phyloP scores from a whole-genome alignment of 2,888 invertebrate species.

The Cepaea hortensis region DNA sequence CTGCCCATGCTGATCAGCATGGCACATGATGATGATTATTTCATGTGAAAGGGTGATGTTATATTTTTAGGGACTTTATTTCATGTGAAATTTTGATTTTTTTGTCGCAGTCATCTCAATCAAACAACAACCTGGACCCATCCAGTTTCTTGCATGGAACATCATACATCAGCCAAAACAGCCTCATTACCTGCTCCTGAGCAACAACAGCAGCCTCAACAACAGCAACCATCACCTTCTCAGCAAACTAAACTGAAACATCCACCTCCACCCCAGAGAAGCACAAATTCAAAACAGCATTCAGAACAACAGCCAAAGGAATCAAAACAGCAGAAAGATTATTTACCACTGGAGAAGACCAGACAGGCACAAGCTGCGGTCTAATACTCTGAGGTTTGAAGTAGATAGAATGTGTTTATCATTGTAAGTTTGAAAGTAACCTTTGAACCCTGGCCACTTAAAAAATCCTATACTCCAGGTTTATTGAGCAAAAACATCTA shows the following conservation, averaged over 20 bases:
- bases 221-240: neutral
- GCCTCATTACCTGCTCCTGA: neutral
- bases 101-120: constrained; percentile 65
- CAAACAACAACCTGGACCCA: constrained; percentile 71
- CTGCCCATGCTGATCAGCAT: too few species aligned
- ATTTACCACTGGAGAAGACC: neutral
- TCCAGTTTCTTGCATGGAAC: constrained; percentile 67
- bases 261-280: constrained; percentile 1
- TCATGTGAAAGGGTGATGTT: neutral
- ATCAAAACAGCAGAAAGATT: constrained; percentile 2
- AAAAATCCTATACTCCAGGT: too few species aligned
- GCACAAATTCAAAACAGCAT: neutral
- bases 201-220: constrained; percentile 27
- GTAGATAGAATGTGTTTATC: too few species aligned
- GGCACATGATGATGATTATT: too few species aligned
- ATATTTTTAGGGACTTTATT: neutral
- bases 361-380: neutral
- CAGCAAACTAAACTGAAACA: constrained; percentile 15
- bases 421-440: too few species aligned
- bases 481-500: too few species aligned
- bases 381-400: neutral
- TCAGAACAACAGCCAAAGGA: constrained; percentile 8
- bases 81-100: neutral
- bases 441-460: too few species aligned
- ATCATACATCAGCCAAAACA: constrained; percentile 50